Evolutionary conservation across 2,797 vertebrate species (phyloP).

Genomic region (Mus minutoides): DNA sequence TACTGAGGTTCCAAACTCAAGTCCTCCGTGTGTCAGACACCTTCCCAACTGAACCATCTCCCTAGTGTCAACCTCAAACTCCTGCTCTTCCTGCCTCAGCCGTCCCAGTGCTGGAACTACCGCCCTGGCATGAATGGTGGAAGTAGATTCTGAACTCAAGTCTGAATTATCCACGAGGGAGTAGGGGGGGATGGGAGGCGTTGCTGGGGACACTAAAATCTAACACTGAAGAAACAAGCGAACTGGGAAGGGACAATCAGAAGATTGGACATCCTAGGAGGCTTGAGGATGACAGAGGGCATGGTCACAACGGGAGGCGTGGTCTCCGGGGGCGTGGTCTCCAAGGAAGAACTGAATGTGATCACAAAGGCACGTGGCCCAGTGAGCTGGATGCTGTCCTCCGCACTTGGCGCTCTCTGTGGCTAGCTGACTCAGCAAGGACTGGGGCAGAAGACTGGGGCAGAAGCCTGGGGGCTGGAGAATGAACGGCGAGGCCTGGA

Average conservation of each 20-base stretch:
- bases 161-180: not conserved
- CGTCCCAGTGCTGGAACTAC: not conserved
- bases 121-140: not conserved
- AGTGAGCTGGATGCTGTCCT: too few relatives aligned
- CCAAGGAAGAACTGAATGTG: not conserved
- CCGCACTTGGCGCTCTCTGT: not conserved
- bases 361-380: not conserved
- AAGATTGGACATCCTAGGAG: not conserved
- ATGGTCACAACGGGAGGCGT: not conserved
- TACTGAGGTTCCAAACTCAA: not conserved
- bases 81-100: not conserved
- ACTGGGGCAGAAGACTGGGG: too few relatives aligned
- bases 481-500: not conserved
- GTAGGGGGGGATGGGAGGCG: accelerated
- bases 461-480: not conserved
- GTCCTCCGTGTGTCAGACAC: not conserved
- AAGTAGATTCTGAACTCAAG: not conserved
- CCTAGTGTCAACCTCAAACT: not conserved
- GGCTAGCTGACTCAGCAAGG: not conserved
- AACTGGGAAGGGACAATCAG: not conserved
- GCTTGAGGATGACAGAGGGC: not conserved
- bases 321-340: not conserved
- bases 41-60: not conserved
- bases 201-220: not conserved
- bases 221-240: not conserved